These are phyloP conservation scores for Omphaloscelis lunosa DNA, from an alignment of 2,888 invertebrate species.

Conservation along the genomic window DNA sequence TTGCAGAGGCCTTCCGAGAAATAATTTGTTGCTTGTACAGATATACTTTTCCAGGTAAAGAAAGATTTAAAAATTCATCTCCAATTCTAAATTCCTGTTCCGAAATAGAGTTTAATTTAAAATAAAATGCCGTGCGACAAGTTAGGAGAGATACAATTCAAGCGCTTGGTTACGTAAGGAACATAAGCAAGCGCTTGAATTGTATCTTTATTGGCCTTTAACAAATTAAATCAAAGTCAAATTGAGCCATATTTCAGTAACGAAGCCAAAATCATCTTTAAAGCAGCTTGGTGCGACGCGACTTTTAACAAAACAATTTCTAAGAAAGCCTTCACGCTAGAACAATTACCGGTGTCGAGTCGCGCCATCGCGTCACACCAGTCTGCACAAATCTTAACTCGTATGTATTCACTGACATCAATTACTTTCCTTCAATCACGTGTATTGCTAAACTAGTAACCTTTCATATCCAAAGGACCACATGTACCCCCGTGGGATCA, in stretches of 20 bases:
- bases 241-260: neutral
- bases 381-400: too few species aligned
- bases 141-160: neutral
- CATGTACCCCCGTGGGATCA: conserved; percentile 8
- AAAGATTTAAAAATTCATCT: conserved; percentile 2
- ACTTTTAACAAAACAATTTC: too few species aligned
- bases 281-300: too few species aligned
- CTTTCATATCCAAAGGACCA: neutral
- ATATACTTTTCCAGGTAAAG: neutral
- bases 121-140: neutral
- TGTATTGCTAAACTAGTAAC: conserved; percentile 16
- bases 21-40: neutral
- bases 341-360: too few species aligned
- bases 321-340: too few species aligned
- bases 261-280: neutral
- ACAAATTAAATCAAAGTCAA: neutral
- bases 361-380: too few species aligned
- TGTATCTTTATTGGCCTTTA: neutral
- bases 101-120: neutral
- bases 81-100: neutral
- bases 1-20: conserved; percentile 12
- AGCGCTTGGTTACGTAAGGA: neutral
- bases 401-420: neutral
- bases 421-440: neutral
- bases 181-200: neutral